These are phyloP conservation scores for Phaethornis superciliosus DNA, from an alignment of 2,113 vertebrate genomes.

Conservation along the genomic window DNA sequence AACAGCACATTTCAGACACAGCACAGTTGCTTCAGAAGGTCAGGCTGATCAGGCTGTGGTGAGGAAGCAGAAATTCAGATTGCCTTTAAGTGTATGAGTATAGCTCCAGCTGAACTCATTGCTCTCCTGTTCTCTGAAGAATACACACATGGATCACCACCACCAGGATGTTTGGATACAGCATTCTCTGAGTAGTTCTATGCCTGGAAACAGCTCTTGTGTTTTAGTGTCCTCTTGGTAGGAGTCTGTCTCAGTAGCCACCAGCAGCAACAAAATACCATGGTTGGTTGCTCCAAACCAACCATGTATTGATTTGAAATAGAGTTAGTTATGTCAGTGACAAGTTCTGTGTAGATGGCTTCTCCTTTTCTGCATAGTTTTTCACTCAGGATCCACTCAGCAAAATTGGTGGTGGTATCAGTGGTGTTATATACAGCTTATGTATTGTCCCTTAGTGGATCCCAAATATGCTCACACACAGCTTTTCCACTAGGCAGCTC, in stretches of 20 bases:
- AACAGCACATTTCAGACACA: neutral
- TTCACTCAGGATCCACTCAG: neutral
- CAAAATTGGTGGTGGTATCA: too few relatives aligned
- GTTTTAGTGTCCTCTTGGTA: neutral
- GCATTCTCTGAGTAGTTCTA: neutral
- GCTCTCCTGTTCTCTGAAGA: neutral
- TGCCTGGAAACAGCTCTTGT: neutral
- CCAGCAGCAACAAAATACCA: neutral
- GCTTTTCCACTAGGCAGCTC: neutral
- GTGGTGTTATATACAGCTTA: neutral
- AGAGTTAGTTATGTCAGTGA: neutral
- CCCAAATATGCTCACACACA: neutral
- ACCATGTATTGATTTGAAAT: neutral
- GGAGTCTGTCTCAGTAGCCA: neutral
- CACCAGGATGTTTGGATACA: neutral
- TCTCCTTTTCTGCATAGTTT: neutral
- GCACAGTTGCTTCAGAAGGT: neutral
- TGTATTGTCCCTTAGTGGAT: neutral
- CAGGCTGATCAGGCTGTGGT: rapidly evolving
- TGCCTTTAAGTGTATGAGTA: neutral
- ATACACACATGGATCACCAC: neutral
- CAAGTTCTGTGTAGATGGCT: neutral
- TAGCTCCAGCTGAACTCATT: neutral
- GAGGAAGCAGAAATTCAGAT: neutral
- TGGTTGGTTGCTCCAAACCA: neutral